Percentiles rank a stretch among this genome's conserved stretches.
Conservation (phyloP, 2,113 vertebrate genomes). For the Hydrolagus affinis region DNA sequence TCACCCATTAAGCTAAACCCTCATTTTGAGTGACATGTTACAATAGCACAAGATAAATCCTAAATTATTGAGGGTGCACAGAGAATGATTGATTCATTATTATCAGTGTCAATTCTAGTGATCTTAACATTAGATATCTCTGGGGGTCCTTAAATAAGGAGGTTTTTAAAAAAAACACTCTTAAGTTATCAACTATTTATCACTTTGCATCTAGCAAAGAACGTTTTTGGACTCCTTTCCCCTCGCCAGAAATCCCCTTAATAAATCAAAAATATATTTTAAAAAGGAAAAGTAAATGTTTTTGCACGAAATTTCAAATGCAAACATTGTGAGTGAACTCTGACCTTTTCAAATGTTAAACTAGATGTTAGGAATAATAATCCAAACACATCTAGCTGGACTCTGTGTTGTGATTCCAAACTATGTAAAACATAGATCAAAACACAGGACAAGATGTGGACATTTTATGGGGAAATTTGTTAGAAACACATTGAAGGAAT, state of each 20-base stretch:
- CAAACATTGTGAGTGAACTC: neutral
- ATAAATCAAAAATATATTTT: neutral
- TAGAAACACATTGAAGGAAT: conserved; percentile 50
- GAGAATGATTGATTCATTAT: neutral
- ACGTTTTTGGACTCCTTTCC: neutral
- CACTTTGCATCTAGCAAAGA: neutral
- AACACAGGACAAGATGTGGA: neutral
- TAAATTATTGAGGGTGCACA: neutral
- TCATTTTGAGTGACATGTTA: no score
- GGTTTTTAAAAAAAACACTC: neutral
- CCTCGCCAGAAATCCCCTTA: neutral
- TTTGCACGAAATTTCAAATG: neutral
- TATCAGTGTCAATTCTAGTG: neutral
- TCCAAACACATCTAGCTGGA: conserved; percentile 16
- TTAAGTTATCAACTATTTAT: neutral
- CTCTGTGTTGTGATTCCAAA: neutral
- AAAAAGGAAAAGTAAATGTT: neutral
- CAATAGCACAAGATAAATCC: no score
- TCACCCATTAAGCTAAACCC: no score
- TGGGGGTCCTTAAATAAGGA: neutral
- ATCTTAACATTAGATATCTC: neutral
- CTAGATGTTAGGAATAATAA: conserved; percentile 13
- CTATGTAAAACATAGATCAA: neutral
- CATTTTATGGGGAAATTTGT: neutral
- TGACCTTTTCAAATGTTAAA: conserved; percentile 9